These are phyloP conservation scores for Tychaedon coryphoeus DNA, from an alignment of 2,113 vertebrate genomes.

Conservation along the genomic window DNA sequence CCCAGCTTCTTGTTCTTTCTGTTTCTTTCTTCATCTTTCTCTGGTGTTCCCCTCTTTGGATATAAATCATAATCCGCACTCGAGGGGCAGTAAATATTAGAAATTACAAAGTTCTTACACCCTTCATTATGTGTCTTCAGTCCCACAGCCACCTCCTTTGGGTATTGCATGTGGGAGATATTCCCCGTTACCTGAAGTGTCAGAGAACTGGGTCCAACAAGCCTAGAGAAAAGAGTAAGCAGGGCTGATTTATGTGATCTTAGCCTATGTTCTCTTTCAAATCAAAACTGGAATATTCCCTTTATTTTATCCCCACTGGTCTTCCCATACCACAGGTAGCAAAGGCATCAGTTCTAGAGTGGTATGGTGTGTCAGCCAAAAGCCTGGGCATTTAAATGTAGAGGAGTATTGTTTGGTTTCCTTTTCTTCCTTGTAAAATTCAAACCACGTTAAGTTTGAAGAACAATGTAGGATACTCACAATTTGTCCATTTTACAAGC, in stretches of 20 bases:
- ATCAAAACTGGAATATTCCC: neutral
- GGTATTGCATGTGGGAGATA: neutral
- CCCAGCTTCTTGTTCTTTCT: constrained; percentile 39
- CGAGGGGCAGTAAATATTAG: neutral
- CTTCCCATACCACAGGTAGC: neutral
- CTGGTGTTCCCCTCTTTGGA: neutral
- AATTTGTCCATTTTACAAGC: neutral
- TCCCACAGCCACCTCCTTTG: neutral
- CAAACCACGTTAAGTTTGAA: neutral
- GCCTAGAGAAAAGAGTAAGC: neutral
- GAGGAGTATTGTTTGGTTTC: neutral
- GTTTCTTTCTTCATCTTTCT: neutral
- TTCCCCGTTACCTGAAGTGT: neutral
- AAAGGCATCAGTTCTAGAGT: neutral
- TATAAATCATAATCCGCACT: neutral
- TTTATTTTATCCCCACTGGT: neutral
- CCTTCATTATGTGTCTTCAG: neutral
- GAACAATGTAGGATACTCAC: neutral
- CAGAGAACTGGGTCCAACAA: neutral
- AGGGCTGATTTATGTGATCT: neutral
- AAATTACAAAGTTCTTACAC: neutral
- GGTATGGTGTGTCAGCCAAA: neutral
- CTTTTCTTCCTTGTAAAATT: neutral
- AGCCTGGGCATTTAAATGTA: neutral
- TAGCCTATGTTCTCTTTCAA: neutral